phyloP scores from a whole-genome alignment of 1,140 invertebrate species.

The Trichogramma pretiosum region DNA sequence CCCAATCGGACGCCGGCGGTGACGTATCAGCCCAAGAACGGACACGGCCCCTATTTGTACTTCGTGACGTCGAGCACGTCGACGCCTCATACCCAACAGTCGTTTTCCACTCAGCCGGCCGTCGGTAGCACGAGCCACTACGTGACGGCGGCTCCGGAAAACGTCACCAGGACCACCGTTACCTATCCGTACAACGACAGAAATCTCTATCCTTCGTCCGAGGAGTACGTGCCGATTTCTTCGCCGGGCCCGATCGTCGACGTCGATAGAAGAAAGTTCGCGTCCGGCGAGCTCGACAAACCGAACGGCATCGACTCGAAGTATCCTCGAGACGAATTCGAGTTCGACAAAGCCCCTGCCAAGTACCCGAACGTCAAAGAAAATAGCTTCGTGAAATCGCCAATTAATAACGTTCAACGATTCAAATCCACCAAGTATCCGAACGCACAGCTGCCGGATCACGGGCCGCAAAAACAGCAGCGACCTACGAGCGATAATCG shows the following conservation, averaged over 20 bases:
- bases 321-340: not conserved
- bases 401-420: not conserved
- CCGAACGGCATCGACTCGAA: not conserved
- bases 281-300: not conserved
- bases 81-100: too few species aligned
- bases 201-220: too few species aligned
- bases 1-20: conserved; percentile 10
- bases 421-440: not conserved
- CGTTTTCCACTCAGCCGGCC: not conserved
- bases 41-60: conserved; percentile 15
- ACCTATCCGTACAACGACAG: not conserved
- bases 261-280: not conserved
- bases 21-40: conserved; percentile 2
- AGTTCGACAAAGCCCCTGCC: not conserved
- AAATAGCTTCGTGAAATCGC: not conserved
- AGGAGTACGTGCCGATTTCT: not conserved
- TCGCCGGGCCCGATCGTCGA: too few species aligned
- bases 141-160: not conserved
- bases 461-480: not conserved
- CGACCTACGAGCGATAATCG: not conserved
- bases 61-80: conserved; percentile 6
- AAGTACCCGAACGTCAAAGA: not conserved
- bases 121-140: not conserved
- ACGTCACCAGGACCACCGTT: not conserved
- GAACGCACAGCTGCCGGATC: not conserved